Evolutionary conservation across 2,113 vertebrate genomes (phyloP), one percentile per base, ranked within the genome.

Genomic region (Pangasianodon hypophthalmus): DNA sequence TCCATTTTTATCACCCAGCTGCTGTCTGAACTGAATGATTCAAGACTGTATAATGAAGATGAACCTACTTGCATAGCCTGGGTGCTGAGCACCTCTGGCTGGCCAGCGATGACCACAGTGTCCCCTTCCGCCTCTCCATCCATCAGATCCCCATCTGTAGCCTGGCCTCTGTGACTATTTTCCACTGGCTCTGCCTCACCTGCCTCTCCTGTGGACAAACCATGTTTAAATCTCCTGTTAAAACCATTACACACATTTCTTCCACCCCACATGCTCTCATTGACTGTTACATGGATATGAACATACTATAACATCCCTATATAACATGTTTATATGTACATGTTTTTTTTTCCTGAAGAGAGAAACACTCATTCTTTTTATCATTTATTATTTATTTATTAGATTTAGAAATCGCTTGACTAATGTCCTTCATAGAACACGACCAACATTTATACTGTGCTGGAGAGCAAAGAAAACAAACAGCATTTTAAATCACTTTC

Each of bases 121-220:
- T 98, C 98, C 60, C 95, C 97, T 90, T 98, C 98, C 0, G 97
- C 91, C 95, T 98, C 98, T 84, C 97, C 98, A 92, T 98, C 98
- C 98, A 98, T 98, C 91, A 98, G 96, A 94, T 98, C 97, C 6
- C 94, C 95, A 94, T 98, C 97, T 83, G 97, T 93, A 73, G 97
- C 96, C 92, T 96, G 97, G 85, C 97, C 96, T 75, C 97, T 96
- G 92, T 97, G 96, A 90, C 95, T 96, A 88, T 97, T 97, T 91
- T 98, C 97, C 92, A 97, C 97, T n/a, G 97, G 97, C 91, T 97
- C 97, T 0, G 96, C 93, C 93, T 98, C 97, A 37, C 97, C 97
- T 50, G 96, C 94, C 92, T 97, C 97, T 82, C 97, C 97, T 98
- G 88, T 29, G 92, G 88, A 0, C 84, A 32, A 26, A 46, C 32